A percentile compares a stretch with the other conserved stretches of the same genome.
Evolutionary conservation across 2,888 invertebrate species (phyloP).

Genomic region (Dasypogon diadema): DNA sequence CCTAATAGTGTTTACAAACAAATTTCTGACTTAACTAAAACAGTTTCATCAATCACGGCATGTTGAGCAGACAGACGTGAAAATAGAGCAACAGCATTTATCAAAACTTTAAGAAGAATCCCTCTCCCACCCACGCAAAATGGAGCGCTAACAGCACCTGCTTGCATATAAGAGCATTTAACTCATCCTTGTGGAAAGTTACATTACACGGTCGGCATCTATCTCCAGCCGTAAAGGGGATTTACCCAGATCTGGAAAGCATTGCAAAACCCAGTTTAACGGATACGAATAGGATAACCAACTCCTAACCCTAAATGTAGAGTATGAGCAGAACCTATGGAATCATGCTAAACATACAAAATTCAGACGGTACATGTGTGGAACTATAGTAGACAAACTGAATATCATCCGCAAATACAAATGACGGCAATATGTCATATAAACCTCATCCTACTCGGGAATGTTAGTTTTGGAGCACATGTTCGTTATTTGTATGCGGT

Average conservation of each 20-base stretch:
- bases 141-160: conserved; percentile 19
- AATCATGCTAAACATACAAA: conserved; percentile 47
- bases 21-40: conserved; percentile 33
- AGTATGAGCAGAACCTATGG: background rate
- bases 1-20: conserved; percentile 14
- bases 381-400: conserved; percentile 25
- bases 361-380: conserved; percentile 12
- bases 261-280: conserved; percentile 4
- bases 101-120: conserved; percentile 49
- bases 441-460: conserved; percentile 28
- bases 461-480: conserved; percentile 45
- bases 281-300: background rate
- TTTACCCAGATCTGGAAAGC: background rate
- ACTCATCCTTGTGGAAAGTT: conserved; percentile 23
- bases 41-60: conserved; percentile 42
- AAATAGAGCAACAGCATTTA: conserved; percentile 40
- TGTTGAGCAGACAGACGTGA: conserved; percentile 7
- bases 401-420: conserved; percentile 48
- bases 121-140: no score
- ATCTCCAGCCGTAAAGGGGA: background rate
- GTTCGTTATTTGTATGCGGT: conserved; percentile 46
- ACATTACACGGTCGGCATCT: conserved; percentile 1
- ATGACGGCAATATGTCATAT: conserved; percentile 47
- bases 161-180: conserved; percentile 26
- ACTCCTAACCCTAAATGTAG: background rate